Conservation (phyloP, 1,140 invertebrate species). For the Listronotus oregonensis region DNA sequence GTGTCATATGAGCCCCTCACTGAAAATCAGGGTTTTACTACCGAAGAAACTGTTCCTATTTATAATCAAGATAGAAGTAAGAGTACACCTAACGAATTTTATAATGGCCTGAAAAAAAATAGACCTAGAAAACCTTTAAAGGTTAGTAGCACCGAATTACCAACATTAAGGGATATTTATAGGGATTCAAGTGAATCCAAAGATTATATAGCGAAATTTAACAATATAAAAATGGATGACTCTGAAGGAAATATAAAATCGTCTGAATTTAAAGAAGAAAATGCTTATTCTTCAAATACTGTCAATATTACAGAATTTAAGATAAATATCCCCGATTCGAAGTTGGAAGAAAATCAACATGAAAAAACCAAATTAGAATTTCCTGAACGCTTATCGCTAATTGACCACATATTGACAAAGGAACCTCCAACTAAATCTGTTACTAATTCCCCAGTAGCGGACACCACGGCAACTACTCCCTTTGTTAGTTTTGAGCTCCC, state of each 20-base stretch:
- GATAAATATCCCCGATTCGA: too few species aligned
- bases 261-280: too few species aligned
- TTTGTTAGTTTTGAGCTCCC: slow-evolving; percentile 15
- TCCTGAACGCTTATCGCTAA: slow-evolving; percentile 45
- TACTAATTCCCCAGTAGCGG: slow-evolving; percentile 1
- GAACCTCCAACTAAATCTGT: neutral
- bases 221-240: too few species aligned
- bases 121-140: neutral
- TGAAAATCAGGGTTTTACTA: slow-evolving; percentile 11
- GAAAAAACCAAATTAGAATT: slow-evolving; percentile 13
- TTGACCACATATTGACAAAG: slow-evolving; percentile 17
- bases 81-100: neutral
- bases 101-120: neutral
- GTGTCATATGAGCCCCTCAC: slow-evolving; percentile 22
- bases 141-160: slow-evolving; percentile 14
- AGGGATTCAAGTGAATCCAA: neutral
- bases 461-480: slow-evolving; percentile 29
- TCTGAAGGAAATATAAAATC: too few species aligned
- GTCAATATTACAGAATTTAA: too few species aligned
- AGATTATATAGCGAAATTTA: too few species aligned
- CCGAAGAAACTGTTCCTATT: slow-evolving; percentile 3
- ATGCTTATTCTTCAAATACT: too few species aligned
- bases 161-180: slow-evolving; percentile 21
- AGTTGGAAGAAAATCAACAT: neutral
- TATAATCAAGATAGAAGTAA: neutral